Conservation (phyloP, 2,797 vertebrate genomes). For the Pangasius mekongensis region DNA sequence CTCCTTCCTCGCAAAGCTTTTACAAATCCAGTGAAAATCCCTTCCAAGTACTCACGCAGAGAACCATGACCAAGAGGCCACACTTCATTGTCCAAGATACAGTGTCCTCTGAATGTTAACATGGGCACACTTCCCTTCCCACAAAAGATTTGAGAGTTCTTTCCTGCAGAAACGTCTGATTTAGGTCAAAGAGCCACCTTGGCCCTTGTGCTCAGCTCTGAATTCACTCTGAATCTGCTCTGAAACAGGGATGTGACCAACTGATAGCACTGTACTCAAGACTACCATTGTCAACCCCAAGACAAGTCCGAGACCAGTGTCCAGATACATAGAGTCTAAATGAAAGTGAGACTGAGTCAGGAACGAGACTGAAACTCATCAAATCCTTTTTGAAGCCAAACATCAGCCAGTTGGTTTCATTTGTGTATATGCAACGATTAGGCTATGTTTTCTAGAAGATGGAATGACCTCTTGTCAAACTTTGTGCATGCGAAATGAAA, state of each 20-base stretch:
- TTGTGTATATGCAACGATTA: not conserved
- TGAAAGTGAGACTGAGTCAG: not conserved
- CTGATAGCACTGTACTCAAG: not conserved
- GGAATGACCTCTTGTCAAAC: not conserved
- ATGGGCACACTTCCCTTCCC: not conserved
- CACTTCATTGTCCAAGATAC: not conserved
- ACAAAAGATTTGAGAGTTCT: not conserved
- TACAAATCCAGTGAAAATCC: not conserved
- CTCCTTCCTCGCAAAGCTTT: not conserved
- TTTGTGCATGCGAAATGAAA: not conserved
- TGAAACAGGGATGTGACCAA: not conserved
- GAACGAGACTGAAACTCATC: not conserved
- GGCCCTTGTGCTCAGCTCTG: not conserved
- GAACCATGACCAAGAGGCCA: conserved; percentile 1
- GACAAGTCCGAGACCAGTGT: not conserved
- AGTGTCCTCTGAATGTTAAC: not conserved
- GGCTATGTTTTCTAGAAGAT: not conserved
- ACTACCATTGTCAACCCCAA: not conserved
- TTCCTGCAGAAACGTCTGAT: not conserved
- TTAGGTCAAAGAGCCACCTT: not conserved
- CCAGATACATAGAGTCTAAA: not conserved
- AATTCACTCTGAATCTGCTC: not conserved
- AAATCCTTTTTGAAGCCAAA: not conserved
- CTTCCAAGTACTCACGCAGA: not conserved
- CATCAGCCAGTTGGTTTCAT: not conserved